Conservation (phyloP, 1,140 invertebrate genomes). For the Hetaerina americana region DNA sequence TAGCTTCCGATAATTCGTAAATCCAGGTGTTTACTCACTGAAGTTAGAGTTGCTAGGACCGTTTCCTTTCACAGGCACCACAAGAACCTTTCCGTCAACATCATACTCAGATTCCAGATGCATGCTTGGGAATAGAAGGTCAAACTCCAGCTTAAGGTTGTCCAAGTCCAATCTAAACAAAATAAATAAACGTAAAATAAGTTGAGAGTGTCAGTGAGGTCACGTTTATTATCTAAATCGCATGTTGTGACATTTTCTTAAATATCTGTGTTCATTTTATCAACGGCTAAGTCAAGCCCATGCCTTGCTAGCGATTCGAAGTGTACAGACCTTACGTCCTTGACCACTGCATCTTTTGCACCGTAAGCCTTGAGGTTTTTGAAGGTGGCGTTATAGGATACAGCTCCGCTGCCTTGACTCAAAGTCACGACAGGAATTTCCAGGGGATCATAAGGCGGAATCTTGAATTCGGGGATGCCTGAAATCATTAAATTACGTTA, state of each 20-base stretch:
- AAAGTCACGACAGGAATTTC: conserved; percentile 40
- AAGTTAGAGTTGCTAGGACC: conserved; percentile 35
- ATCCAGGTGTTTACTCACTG: no score
- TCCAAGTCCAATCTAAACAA: background rate
- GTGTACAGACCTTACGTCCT: conserved; percentile 16
- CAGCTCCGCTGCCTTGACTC: conserved; percentile 41
- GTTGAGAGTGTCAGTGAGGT: no score
- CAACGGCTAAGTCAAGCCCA: no score
- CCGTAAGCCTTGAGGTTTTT: conserved; percentile 35
- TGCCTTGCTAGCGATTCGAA: no score
- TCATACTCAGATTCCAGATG: conserved; percentile 33
- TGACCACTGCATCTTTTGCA: conserved; percentile 15
- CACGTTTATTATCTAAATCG: no score
- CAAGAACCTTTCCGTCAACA: conserved; percentile 34
- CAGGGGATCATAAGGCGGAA: conserved; percentile 50
- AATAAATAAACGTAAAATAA: no score
- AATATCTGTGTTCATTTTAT: no score
- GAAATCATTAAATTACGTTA: conserved; percentile 9
- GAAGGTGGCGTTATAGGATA: conserved; percentile 43
- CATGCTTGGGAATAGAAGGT: conserved; percentile 24
- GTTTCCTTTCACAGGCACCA: conserved; percentile 35
- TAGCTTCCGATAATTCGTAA: no score
- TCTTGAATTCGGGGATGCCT: conserved; percentile 42
- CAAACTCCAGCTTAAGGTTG: background rate
- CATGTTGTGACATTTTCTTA: no score